Conservation (phyloP, 1,140 invertebrate genomes). For the Tetramorium simillimum region DNA sequence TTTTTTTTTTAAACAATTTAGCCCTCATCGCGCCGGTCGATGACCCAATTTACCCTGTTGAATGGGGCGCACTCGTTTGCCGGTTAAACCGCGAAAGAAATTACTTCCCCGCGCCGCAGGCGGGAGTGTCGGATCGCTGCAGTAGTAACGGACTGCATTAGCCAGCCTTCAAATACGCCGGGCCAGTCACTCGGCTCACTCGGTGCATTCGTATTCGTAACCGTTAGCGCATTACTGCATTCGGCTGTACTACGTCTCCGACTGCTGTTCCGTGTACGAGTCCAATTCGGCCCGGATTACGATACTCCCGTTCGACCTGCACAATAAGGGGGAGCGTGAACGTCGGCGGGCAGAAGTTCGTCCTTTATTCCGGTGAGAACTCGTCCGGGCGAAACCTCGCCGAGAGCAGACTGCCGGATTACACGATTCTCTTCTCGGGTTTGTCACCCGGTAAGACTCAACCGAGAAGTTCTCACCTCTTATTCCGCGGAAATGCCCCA, state of each 20-base stretch:
- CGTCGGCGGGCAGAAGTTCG: constrained; percentile 17
- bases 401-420: constrained; percentile 8
- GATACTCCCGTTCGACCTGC: background rate
- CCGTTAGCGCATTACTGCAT: constrained; percentile 20
- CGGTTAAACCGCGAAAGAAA: constrained; percentile 51
- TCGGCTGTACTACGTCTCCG: constrained; percentile 10
- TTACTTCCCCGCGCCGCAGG: constrained; percentile 19
- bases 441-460: constrained; percentile 17
- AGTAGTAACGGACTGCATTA: constrained; percentile 27
- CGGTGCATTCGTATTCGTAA: background rate
- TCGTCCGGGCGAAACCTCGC: background rate
- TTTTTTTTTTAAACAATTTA: constrained; percentile 30
- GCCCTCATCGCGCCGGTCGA: background rate
- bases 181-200: background rate
- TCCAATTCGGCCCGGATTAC: constrained; percentile 18
- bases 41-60: constrained; percentile 12
- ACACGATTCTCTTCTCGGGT: constrained; percentile 10
- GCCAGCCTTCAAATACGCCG: background rate
- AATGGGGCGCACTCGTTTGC: background rate
- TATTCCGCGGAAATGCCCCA: background rate
- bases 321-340: constrained; percentile 8
- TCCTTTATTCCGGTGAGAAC: constrained; percentile 38
- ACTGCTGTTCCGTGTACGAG: background rate
- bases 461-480: constrained; percentile 22
- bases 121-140: background rate